These are phyloP conservation scores for Scleropages formosus DNA, from an alignment of 2,797 vertebrate genomes.

Conservation along the genomic window DNA sequence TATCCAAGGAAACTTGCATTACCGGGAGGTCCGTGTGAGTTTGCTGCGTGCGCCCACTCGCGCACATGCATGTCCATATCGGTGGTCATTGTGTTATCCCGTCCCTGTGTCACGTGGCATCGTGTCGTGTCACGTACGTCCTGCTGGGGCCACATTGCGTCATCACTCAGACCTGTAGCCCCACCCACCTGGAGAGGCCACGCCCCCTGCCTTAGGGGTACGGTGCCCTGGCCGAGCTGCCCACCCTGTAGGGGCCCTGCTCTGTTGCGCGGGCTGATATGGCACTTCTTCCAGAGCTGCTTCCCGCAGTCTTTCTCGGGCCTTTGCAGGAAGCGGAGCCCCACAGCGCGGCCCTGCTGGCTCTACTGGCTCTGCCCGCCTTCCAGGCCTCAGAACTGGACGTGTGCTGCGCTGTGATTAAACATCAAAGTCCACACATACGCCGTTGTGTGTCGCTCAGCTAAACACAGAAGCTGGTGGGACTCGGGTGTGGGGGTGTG, in stretches of 20 bases:
- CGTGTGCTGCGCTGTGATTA: slow-evolving; percentile 45
- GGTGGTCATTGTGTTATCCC: slow-evolving; percentile 9
- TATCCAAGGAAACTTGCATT: background rate
- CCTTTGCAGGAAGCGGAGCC: background rate
- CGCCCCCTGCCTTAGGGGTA: background rate
- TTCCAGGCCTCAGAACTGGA: slow-evolving; percentile 38
- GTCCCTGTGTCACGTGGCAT: slow-evolving; percentile 5
- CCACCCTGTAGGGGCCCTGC: slow-evolving; percentile 47
- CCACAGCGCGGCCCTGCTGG: slow-evolving; percentile 15
- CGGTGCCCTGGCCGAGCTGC: background rate
- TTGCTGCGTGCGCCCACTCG: background rate
- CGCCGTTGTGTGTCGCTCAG: background rate
- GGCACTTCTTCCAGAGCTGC: slow-evolving; percentile 20
- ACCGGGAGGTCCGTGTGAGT: background rate
- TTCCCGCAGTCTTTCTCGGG: slow-evolving; percentile 8
- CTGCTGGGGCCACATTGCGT: slow-evolving; percentile 62
- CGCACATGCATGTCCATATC: slow-evolving; percentile 26
- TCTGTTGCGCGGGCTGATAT: slow-evolving; percentile 45
- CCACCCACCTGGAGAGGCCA: background rate
- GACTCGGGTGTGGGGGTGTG: background rate
- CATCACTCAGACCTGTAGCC: background rate
- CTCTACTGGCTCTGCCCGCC: slow-evolving; percentile 9
- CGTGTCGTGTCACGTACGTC: slow-evolving; percentile 54
- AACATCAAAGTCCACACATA: slow-evolving; percentile 49
- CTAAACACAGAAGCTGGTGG: background rate